Evolutionary conservation across 2,888 invertebrate species (phyloP), one percentile per base, ranked within the genome.

Genomic region (Willowsia nigromaculata): DNA sequence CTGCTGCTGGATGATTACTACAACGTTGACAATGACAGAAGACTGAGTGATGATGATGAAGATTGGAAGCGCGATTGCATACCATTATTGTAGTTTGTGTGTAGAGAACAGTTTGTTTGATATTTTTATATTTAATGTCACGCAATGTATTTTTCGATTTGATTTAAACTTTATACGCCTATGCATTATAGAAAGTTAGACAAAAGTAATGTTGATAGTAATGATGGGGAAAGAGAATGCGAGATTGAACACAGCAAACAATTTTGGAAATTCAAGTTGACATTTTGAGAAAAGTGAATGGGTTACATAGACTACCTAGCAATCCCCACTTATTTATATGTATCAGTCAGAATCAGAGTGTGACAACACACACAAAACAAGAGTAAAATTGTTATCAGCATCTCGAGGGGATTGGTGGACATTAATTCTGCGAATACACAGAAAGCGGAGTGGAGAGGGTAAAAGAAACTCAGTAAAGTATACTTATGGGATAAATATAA

Each of bases 331-430:
- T 68, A 68, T 68, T 68, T 40, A 18, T 53, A 85, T 62, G 78
- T 65, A 85, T 86, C 65, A 80, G 86, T 11, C 30, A 86, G 86
- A 86, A 86, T 86, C 86, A 86, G 65, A 82, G 82, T 65, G 78
- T 78, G 78, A 86, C 78, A 50, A 33, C 25, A 74, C 43, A 47
- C 25, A 81, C 82, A 85, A 86, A 78, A 86, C 86, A 86, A 62
- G 78, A 85, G 33, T 53, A 59, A 83, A 82, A 83, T 88, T 88
- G 88, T 88, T 88, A 88, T 88, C 83, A 43, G 15, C 65, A 62
- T 74, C 88, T 88, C 88, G 22, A 62, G 83, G 88, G 88, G 53
- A 83, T 83, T 88, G 40, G 83, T 74, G 76, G 65, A 50, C 82
- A 62, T 83, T 83, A 88, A 76, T 88, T 88, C 65, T 71, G 74